Base-by-base conservation (phyloP, 2,888 invertebrate species). In the Tetropium fuscum region DNA sequence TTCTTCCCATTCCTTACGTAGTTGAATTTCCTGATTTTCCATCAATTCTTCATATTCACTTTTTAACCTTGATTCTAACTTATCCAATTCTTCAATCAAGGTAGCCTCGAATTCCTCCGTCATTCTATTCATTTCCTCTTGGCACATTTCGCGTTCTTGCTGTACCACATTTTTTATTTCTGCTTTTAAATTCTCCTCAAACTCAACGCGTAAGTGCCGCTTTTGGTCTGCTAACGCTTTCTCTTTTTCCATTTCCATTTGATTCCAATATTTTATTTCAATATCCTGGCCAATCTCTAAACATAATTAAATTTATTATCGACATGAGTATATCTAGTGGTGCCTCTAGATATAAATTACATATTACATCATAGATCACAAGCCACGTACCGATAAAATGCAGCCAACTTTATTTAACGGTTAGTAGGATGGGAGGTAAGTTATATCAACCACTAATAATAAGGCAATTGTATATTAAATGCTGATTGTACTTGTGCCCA, bases 211-310 rank as follows among this genome's bases (percentile, higher is more conserved):
- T 8, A 71, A 38, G 7, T 54, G 69, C 58, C 43, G 58, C 63
- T 75, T 77, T 53, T 76, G 74, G 19, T 77, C 71, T 5, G 69
- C 64, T 15, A 82, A 38, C 3, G 76, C 77, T 18, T 66, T 70
- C 32, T 73, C 59, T 60, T 77, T 78, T 11, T 76, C 74, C 19
- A 68, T 40, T 64, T 77, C 74, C 63, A 75, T 70, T 57, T 79
- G 74, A 18, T 78, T 71, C 60, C 64, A 60, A 54, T 73, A 76
- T 62, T 78, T 77, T 13, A 67, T 51, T 60, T 81, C 81, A 2
- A 81, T 71, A 22, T 71, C 68, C 15, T 56, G 16, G 3, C 81
- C 82, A 49, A 82, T 78, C 25, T 75, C 80, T 80, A 19, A 59
- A 57, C 20, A 32, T 2, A 56, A n/a, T n/a, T n/a, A n/a, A n/a